These are phyloP conservation scores for Nomada fucata DNA, from an alignment of 2,888 invertebrate genomes.

Conservation along the genomic window DNA sequence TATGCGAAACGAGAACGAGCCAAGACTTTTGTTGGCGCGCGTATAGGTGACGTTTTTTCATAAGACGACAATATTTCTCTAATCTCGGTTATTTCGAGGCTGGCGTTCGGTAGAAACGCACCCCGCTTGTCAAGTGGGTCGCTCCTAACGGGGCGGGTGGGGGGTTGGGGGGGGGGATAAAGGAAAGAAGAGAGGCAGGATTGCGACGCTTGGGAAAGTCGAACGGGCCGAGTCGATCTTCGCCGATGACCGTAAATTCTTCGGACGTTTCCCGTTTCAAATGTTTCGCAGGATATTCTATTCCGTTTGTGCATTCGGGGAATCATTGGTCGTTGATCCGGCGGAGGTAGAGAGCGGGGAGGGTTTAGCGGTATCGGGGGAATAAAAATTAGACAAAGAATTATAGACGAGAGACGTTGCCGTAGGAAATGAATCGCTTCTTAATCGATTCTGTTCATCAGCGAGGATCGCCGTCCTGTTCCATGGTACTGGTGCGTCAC, in stretches of 20 bases:
- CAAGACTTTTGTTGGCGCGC: slow-evolving; percentile 82
- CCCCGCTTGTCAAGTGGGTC: slow-evolving; percentile 36
- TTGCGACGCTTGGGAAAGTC: too few species aligned
- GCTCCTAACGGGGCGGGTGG: background rate
- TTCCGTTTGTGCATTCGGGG: too few species aligned
- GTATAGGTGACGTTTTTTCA: slow-evolving; percentile 79
- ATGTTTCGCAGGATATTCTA: too few species aligned
- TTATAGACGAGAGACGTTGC: background rate
- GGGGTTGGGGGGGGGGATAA: background rate
- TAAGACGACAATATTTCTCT: slow-evolving; percentile 83
- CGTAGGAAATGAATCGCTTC: background rate
- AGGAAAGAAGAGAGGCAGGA: slow-evolving; percentile 9
- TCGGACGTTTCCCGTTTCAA: too few species aligned
- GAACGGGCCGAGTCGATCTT: too few species aligned
- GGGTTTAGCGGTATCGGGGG: too few species aligned
- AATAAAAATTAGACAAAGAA: background rate
- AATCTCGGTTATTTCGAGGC: slow-evolving; percentile 71
- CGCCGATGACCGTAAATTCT: too few species aligned
- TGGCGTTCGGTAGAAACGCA: slow-evolving; percentile 67
- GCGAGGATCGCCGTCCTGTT: background rate
- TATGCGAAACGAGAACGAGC: slow-evolving; percentile 77
- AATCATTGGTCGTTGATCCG: background rate
- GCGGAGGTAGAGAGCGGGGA: background rate
- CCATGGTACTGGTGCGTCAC: background rate
- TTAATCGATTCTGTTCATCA: background rate